Evolutionary conservation across 1,140 invertebrate species (phyloP).

Genomic region (Zaprionus tsacasi): DNA sequence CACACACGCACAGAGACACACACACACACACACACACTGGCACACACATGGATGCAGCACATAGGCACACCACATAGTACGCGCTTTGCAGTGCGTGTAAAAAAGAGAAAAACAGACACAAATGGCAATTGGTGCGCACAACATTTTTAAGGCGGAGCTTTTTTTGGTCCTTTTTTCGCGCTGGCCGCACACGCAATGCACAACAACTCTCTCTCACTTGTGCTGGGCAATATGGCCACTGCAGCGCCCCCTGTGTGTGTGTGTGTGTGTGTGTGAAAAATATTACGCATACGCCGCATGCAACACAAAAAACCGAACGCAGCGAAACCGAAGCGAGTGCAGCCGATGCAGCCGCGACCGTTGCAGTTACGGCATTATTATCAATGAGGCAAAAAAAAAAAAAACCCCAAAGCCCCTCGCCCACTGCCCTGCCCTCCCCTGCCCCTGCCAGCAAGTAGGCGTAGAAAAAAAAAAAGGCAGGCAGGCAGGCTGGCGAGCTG

Average conservation of each 20-base stretch:
- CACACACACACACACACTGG: conserved; percentile 11
- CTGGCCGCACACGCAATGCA: conserved; percentile 53
- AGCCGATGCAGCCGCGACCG: conserved; percentile 47
- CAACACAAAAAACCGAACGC: conserved; percentile 56
- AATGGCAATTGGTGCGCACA: conserved; percentile 81
- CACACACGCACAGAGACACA: conserved; percentile 20
- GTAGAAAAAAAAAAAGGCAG: conserved; percentile 13
- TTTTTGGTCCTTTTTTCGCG: conserved; percentile 83
- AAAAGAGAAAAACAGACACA: conserved; percentile 82
- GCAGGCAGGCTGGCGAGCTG: conserved; percentile 13
- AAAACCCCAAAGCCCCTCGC: conserved; percentile 33
- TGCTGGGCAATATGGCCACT: conserved; percentile 53
- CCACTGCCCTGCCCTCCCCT: not conserved
- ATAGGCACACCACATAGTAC: conserved; percentile 47
- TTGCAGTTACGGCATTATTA: conserved; percentile 65
- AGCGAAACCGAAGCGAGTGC: conserved; percentile 35
- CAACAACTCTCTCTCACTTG: conserved; percentile 45
- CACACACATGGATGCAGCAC: conserved; percentile 7
- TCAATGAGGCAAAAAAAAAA: conserved; percentile 63
- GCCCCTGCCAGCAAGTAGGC: conserved; percentile 37
- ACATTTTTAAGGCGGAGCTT: conserved; percentile 84
- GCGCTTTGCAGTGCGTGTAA: conserved; percentile 61
- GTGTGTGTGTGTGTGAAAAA: conserved; percentile 64
- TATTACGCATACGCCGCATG: conserved; percentile 70
- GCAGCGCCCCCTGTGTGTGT: conserved; percentile 1